Conservation (phyloP, 2,888 invertebrate species). For the Amblyteles armatorius region DNA sequence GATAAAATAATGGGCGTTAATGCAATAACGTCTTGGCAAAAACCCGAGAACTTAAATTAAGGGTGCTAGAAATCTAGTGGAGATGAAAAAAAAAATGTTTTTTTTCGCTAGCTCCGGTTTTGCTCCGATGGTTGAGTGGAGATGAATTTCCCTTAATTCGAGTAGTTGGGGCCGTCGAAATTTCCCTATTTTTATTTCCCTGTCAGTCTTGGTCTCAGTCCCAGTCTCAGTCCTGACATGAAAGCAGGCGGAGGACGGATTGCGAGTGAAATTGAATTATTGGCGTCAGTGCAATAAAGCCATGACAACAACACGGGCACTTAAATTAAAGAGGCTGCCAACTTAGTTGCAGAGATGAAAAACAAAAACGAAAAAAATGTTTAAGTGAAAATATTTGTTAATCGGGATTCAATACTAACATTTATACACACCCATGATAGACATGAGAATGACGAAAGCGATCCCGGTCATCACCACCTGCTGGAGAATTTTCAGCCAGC, state of each 20-base stretch:
- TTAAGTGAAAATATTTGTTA: conserved; percentile 50
- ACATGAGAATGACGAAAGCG: conserved; percentile 91
- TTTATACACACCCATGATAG: conserved; percentile 84
- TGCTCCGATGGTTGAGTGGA: too few species aligned
- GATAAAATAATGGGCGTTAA: too few species aligned
- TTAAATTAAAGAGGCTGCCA: background rate
- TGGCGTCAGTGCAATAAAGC: background rate
- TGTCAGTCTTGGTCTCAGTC: background rate
- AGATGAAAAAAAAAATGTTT: too few species aligned
- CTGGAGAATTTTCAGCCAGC: conserved; percentile 90
- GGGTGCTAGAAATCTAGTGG: too few species aligned
- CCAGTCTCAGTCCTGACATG: too few species aligned
- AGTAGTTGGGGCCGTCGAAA: background rate
- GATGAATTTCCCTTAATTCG: background rate
- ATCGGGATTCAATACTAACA: conserved; percentile 73
- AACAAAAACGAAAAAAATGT: conserved; percentile 17
- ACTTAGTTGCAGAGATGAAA: background rate
- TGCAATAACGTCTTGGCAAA: too few species aligned
- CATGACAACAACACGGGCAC: background rate
- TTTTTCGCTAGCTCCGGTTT: too few species aligned
- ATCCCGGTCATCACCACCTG: conserved; percentile 87
- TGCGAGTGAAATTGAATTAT: background rate
- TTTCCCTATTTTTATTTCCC: background rate
- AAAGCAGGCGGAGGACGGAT: too few species aligned
- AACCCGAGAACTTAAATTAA: too few species aligned